Evolutionary conservation across 2,797 vertebrate species (phyloP).

Genomic region (Adelosebastes latens): DNA sequence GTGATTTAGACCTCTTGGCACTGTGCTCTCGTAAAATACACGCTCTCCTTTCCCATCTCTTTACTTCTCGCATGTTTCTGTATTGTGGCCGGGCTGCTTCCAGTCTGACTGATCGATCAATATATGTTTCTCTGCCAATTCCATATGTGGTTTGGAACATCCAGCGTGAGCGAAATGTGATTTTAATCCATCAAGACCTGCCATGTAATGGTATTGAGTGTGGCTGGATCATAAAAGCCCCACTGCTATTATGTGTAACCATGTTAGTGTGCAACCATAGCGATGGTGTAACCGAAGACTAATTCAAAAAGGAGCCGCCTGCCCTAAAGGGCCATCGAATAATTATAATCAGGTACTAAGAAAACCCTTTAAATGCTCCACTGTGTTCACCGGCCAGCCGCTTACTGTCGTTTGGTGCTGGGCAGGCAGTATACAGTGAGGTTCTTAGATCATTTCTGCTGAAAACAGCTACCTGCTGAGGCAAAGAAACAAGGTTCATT

Average conservation of each 20-base stretch:
- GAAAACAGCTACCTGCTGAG: not conserved
- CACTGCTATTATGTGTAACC: not conserved
- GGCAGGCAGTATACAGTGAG: no score
- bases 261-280: not conserved
- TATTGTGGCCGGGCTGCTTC: not conserved
- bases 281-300: not conserved
- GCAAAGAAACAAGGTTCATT: not conserved
- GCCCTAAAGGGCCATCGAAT: not conserved
- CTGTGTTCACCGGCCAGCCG: no score
- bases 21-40: not conserved
- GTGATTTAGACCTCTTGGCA: not conserved
- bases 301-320: not conserved
- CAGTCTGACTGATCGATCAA: not conserved
- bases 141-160: not conserved
- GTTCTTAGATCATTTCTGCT: no score
- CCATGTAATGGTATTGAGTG: not conserved
- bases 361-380: not conserved
- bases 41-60: not conserved
- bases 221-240: not conserved
- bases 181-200: not conserved
- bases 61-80: not conserved
- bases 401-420: no score
- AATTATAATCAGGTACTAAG: not conserved
- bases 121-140: not conserved
- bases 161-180: not conserved